A percentile compares a stretch with the other conserved stretches of the same genome.
Conservation (phyloP, 2,888 invertebrate species). For the Troglohyphantes excavatus region DNA sequence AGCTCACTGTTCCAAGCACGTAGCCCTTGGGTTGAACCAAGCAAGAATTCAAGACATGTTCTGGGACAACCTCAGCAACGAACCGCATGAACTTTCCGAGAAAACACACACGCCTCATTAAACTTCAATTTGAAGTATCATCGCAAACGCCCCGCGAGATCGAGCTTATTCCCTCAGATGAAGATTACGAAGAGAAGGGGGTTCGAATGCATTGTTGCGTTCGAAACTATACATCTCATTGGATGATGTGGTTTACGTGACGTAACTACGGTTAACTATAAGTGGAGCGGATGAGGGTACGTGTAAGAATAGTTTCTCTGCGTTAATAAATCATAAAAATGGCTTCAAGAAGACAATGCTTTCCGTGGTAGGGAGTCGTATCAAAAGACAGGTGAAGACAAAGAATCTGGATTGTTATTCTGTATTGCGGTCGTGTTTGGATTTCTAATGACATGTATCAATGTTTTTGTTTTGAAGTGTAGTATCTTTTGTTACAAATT, state of each 20-base stretch:
- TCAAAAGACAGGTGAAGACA: too few relatives aligned
- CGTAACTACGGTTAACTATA: background rate
- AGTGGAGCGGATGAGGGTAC: background rate
- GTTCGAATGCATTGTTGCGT: background rate
- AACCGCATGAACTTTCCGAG: background rate
- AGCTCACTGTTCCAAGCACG: background rate
- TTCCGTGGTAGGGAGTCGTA: too few relatives aligned
- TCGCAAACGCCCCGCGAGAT: background rate
- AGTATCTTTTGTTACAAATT: too few relatives aligned
- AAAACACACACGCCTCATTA: background rate
- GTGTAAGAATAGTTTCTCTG: too few relatives aligned
- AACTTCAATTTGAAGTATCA: constrained; percentile 1
- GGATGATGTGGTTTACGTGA: background rate
- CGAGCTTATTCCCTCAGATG: background rate
- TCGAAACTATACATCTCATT: background rate
- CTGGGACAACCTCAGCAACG: background rate
- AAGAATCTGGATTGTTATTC: too few relatives aligned
- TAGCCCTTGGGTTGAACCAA: background rate
- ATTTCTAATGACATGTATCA: too few relatives aligned
- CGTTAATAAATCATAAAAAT: too few relatives aligned
- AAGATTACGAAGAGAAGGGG: background rate
- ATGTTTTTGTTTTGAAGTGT: too few relatives aligned
- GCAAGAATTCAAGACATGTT: background rate
- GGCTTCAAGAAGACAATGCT: too few relatives aligned
- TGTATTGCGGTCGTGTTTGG: too few relatives aligned